Percentiles rank a stretch among this genome's conserved stretches.
These are phyloP conservation scores for Momotus momota DNA, from an alignment of 2,797 vertebrate species.

Conservation along the genomic window DNA sequence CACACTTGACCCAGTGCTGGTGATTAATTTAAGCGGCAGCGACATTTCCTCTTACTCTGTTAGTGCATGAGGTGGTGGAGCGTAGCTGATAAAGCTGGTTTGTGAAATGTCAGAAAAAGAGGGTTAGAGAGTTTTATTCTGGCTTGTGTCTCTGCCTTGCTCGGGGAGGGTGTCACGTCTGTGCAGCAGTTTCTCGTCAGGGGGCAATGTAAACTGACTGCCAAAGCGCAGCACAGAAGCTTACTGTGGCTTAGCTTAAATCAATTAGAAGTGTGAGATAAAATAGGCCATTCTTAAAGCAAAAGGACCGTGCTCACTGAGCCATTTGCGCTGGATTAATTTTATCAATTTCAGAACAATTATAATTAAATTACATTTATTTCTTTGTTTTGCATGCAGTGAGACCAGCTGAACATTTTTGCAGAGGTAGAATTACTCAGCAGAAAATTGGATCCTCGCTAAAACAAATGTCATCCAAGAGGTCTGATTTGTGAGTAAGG, in stretches of 20 bases:
- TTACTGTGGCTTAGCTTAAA: not conserved
- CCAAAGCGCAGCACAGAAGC: not conserved
- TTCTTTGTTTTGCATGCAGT: not conserved
- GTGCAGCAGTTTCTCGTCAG: not conserved
- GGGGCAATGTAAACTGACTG: not conserved
- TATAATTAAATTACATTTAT: not conserved
- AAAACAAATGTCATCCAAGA: not conserved
- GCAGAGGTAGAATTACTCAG: not conserved
- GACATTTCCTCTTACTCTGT: not conserved
- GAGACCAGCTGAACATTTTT: not conserved
- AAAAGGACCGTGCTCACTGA: not conserved
- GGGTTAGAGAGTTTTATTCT: not conserved
- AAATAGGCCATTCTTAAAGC: not conserved
- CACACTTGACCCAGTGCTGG: not conserved
- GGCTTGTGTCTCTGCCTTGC: not conserved
- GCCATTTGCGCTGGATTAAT: not conserved
- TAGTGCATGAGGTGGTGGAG: not conserved
- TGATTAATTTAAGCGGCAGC: not conserved
- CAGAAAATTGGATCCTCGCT: not conserved
- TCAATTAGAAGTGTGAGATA: not conserved
- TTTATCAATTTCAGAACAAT: not conserved
- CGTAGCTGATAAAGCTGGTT: not conserved
- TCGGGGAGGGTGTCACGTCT: not conserved
- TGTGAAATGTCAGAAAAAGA: not conserved
- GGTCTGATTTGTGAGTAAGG: not conserved